Evolutionary conservation across 2,113 vertebrate genomes (phyloP), one percentile per base, ranked within the genome.

Genomic region (Crotalus helleri): DNA sequence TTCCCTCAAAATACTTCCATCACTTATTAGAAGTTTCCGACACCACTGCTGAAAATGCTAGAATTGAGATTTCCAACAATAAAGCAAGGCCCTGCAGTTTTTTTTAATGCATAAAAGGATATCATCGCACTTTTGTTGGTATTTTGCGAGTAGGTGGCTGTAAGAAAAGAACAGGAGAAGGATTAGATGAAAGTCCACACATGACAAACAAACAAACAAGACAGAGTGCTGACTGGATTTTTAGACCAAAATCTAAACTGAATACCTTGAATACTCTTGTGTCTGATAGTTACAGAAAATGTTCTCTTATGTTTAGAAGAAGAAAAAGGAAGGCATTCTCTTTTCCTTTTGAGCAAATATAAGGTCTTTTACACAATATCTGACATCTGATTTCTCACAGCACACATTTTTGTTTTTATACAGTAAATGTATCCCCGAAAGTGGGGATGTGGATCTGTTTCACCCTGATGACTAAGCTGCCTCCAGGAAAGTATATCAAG

Each of bases 71-170:
- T 95, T 93, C 10, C 0, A 3, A 21, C 81, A 29, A 88, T 61
- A 5, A 0, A 15, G 23, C 69, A 69, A 64, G 1, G 17, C 74
- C 91, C 90, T 46, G 17, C 12, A 2, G 57, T 87, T 13, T 55
- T 93, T 33, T 5, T 8, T 9, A 81, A 86, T 59, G 74, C 7
- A n/a, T 15, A 86, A 98, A 98, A 99, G 98, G 98, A 99, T 99
- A 99, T 99, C 98, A 96, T 98, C 97, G 95, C 98, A 98, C 88
- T 99, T 99, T 97, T 98, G 98, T 96, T 98, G 98, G 95, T 98
- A 98, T 23, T 99, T 98, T 19, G 97, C 97, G 93, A 99, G 95
- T 94, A 98, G 95, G 90, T 94, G 98, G 95, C 98, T 99, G 97
- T 33, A 97, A 97, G 81, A 97, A 89, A 92, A 55, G n/a, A 61